Evolutionary conservation across 2,888 invertebrate species (phyloP).

Genomic region (Amphipoea oculea): DNA sequence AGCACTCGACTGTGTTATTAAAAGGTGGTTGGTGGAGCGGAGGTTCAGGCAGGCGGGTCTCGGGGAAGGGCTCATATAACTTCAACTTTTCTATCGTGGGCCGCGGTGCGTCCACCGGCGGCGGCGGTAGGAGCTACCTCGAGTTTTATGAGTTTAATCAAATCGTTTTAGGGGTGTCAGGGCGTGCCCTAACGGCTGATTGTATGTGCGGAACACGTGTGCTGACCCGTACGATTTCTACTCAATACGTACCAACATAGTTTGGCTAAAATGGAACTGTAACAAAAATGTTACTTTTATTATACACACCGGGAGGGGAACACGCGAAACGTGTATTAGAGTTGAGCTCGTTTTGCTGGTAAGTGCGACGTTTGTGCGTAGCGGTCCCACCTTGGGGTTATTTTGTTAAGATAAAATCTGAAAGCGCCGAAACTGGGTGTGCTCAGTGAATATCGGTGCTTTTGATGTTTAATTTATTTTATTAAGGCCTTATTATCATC

Average conservation of each 20-base stretch:
- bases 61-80: conserved; percentile 80
- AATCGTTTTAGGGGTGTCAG: conserved; percentile 86
- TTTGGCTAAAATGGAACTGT: conserved; percentile 72
- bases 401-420: conserved; percentile 72
- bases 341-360: conserved; percentile 72
- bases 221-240: conserved; percentile 78
- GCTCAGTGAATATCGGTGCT: conserved; percentile 56
- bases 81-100: conserved; percentile 77
- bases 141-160: conserved; percentile 89
- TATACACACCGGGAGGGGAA: conserved; percentile 71
- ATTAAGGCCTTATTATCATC: conserved; percentile 13
- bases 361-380: conserved; percentile 72
- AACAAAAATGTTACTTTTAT: conserved; percentile 77
- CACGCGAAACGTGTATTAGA: conserved; percentile 81
- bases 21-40: conserved; percentile 79
- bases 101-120: conserved; percentile 62
- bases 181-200: conserved; percentile 83
- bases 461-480: conserved; percentile 55
- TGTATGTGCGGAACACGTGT: conserved; percentile 83
- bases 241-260: conserved; percentile 72
- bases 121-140: conserved; percentile 74
- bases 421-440: conserved; percentile 58
- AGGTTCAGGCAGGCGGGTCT: conserved; percentile 75
- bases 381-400: conserved; percentile 68
- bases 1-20: conserved; percentile 89